Evolutionary conservation across 2,113 vertebrate genomes (phyloP), one percentile per base, ranked within the genome.

Genomic region (Microcebus jonahi): DNA sequence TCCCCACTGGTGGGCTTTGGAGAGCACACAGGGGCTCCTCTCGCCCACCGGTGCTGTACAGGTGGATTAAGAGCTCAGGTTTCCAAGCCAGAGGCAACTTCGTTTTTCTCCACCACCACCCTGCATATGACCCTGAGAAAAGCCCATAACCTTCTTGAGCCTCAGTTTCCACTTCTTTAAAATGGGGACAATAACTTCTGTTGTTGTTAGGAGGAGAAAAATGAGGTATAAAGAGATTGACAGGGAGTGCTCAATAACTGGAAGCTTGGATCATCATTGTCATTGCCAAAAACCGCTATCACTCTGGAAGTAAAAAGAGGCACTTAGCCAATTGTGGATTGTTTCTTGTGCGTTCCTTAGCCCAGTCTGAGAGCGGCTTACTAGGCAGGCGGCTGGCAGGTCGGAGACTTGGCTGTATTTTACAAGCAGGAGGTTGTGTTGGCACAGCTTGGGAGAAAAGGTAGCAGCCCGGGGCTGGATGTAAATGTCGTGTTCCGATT

Each of bases 371-470:
- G 79, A 34, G 68, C 95, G 96, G 90, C 95, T 91, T 94, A 75
- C 95, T 82, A 92, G 97, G 80, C 97, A 18, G 53, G 53, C 17
- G 17, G 17, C 53, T 94, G 86, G 90, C 95, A 97, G 77, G 84
- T 84, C 6, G 0, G 89, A 83, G 50, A 57, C 65, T 91, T 94
- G 88, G 89, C 71, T 97, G 73, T 82, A 10, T 88, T 97, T 76
- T 48, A 83, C 34, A 92, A 95, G 61, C 42, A 95, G 90, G 50
- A 96, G 96, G 83, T 83, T 86, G 71, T 88, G 90, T 71, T 97
- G 97, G 95, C 90, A 92, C 97, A 89, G 97, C 87, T 93, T 25
- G 75, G 57, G 83, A 92, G 67, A 92, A 86, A 97, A 97, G 90
- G 94, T 57, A 95, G 73, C 75, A 13, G 10, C 53, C 20, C 3